These are phyloP conservation scores for Diplodus puntazzo DNA, from an alignment of 2,797 vertebrate genomes.

Conservation along the genomic window DNA sequence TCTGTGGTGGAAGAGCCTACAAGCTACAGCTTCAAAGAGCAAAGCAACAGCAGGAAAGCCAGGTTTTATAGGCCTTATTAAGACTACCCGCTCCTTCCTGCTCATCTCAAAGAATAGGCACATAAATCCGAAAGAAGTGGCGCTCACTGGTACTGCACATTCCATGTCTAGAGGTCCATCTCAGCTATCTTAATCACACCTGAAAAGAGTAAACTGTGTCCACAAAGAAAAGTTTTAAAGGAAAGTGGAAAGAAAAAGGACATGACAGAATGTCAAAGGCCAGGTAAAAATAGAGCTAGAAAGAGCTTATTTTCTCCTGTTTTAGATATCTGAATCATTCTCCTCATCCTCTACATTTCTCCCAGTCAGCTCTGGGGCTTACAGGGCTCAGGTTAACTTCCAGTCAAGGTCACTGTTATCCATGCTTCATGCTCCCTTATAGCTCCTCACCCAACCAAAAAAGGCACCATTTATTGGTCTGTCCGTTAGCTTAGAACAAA, in stretches of 20 bases:
- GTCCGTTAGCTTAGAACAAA: slow-evolving; percentile 11
- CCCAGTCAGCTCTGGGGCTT: not conserved
- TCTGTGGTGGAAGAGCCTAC: slow-evolving; percentile 13
- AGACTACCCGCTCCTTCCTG: slow-evolving; percentile 56
- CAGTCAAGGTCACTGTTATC: slow-evolving; percentile 34
- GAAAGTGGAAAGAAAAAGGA: not conserved
- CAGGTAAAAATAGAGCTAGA: not conserved
- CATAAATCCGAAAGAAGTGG: slow-evolving; percentile 38
- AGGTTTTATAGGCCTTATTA: slow-evolving; percentile 72
- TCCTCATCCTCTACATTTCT: slow-evolving; percentile 4
- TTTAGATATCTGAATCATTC: not conserved
- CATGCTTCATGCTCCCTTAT: slow-evolving; percentile 5
- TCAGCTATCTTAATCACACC: not conserved
- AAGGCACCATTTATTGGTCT: not conserved
- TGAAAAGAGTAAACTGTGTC: not conserved
- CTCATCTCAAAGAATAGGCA: slow-evolving; percentile 38
- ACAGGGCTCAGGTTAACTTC: slow-evolving; percentile 11
- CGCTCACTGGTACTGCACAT: not conserved
- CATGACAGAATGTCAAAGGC: not conserved
- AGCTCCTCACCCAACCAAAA: not conserved
- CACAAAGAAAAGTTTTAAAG: not conserved
- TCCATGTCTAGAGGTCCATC: not conserved
- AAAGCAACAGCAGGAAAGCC: slow-evolving; percentile 56
- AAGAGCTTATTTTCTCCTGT: not conserved
- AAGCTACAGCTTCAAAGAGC: slow-evolving; percentile 66